Percentiles rank a stretch among this genome's conserved stretches.
These are phyloP conservation scores for Cottus gobio DNA, from an alignment of 2,113 vertebrate genomes.

Conservation along the genomic window DNA sequence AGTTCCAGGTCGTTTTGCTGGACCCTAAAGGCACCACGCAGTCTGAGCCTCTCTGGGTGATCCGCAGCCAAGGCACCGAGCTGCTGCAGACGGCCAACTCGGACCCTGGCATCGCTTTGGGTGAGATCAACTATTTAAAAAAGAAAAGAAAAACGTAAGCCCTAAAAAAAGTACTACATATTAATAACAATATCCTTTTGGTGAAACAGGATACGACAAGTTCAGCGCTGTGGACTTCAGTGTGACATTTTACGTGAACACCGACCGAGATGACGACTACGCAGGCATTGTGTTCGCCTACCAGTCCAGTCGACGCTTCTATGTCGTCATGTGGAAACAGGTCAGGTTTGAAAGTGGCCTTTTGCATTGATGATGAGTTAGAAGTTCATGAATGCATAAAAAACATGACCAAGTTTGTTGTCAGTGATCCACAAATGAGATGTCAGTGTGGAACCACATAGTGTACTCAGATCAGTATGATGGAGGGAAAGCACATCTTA, in stretches of 20 bases:
- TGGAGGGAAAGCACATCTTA: neutral
- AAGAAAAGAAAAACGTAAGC: neutral
- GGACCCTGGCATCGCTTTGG: conserved; percentile 96
- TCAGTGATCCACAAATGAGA: conserved; percentile 3
- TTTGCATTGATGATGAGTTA: neutral
- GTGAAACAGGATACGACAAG: conserved; percentile 89
- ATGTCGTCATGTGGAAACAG: conserved; percentile 99
- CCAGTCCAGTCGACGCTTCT: conserved; percentile 96
- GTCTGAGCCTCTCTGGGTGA: conserved; percentile 96
- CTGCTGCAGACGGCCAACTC: conserved; percentile 96
- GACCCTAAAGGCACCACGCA: conserved; percentile 97
- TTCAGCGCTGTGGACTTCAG: conserved; percentile 97
- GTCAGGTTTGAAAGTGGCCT: conserved; percentile 69
- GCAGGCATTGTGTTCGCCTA: conserved; percentile 96
- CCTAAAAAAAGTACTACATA: neutral
- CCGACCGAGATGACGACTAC: conserved; percentile 95
- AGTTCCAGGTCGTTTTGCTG: conserved; percentile 95
- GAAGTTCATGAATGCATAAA: neutral
- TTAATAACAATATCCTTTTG: neutral
- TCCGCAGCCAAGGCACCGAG: conserved; percentile 95
- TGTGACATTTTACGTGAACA: conserved; percentile 96
- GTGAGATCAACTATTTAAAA: conserved; percentile 77
- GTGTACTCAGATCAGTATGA: neutral
- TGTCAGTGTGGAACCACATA: neutral
- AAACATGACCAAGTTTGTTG: neutral